Conservation (phyloP, 2,113 vertebrate genomes). For the Paralichthys olivaceus region DNA sequence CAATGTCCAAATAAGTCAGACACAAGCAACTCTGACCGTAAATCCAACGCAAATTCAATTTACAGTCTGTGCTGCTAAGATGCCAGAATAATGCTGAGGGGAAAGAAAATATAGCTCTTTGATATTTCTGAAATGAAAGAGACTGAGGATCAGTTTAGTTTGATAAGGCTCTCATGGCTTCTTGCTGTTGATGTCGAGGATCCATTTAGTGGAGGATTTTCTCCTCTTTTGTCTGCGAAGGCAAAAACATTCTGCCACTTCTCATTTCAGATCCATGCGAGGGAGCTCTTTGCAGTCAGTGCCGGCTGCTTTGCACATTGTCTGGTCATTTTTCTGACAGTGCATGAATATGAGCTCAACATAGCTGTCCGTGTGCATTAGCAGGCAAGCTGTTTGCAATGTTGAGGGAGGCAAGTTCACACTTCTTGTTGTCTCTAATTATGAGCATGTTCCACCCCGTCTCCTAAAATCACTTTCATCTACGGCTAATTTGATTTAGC, state of each 20-base stretch:
- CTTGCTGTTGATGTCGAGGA: constrained; percentile 48
- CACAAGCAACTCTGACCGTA: no score
- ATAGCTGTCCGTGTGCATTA: constrained; percentile 11
- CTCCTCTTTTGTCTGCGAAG: constrained; percentile 33
- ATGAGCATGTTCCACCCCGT: constrained; percentile 3
- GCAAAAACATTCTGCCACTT: constrained; percentile 42
- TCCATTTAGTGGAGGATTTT: constrained; percentile 45
- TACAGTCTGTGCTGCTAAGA: no score
- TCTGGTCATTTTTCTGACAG: constrained; percentile 23
- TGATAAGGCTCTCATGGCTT: constrained; percentile 18
- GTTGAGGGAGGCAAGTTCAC: neutral
- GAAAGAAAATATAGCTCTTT: constrained; percentile 9
- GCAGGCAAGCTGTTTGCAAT: constrained; percentile 14
- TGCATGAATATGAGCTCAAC: constrained; percentile 26
- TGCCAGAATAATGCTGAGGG: no score
- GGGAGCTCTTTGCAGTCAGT: neutral
- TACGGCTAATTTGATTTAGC: neutral
- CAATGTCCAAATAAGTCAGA: no score
- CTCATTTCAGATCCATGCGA: constrained; percentile 34
- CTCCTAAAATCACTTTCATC: neutral
- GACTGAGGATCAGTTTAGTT: constrained; percentile 24
- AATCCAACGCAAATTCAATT: no score
- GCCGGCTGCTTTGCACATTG: neutral
- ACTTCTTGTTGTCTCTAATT: constrained; percentile 5
- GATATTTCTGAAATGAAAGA: constrained; percentile 38